Evolutionary conservation across 2,888 invertebrate genomes (phyloP).

Genomic region (Bombylius discolor): DNA sequence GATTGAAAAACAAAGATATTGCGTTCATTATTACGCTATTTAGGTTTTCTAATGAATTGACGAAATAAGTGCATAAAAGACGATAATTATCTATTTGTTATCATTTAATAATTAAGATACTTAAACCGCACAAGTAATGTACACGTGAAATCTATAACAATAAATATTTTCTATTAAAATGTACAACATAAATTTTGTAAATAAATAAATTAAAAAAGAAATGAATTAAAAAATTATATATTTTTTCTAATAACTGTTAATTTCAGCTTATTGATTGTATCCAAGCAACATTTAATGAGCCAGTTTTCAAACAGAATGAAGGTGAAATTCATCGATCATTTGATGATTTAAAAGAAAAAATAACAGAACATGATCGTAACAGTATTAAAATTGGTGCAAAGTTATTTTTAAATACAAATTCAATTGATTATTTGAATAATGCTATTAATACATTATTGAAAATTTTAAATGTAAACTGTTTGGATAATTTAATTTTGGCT

Average conservation of each 20-base stretch:
- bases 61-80: too few relatives aligned
- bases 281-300: constrained; percentile 41
- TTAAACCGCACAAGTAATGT: neutral
- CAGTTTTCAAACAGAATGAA: constrained; percentile 25
- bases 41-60: too few relatives aligned
- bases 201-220: neutral
- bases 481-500: constrained; percentile 74
- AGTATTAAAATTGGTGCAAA: constrained; percentile 77
- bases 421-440: constrained; percentile 50
- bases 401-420: constrained; percentile 64
- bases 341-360: constrained; percentile 49
- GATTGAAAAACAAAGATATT: too few relatives aligned
- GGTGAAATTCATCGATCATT: constrained; percentile 45
- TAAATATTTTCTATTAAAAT: too few relatives aligned
- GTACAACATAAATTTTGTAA: too few relatives aligned
- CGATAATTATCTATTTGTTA: too few relatives aligned
- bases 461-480: constrained; percentile 53
- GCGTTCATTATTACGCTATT: too few relatives aligned
- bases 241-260: neutral
- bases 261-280: constrained; percentile 48
- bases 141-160: neutral
- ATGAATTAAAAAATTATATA: neutral
- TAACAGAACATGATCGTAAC: constrained; percentile 55
- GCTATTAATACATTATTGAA: constrained; percentile 61
- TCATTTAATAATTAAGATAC: neutral